These are phyloP conservation scores for Rugalucina vietnamica DNA, from an alignment of 2,888 invertebrate genomes.

Conservation along the genomic window DNA sequence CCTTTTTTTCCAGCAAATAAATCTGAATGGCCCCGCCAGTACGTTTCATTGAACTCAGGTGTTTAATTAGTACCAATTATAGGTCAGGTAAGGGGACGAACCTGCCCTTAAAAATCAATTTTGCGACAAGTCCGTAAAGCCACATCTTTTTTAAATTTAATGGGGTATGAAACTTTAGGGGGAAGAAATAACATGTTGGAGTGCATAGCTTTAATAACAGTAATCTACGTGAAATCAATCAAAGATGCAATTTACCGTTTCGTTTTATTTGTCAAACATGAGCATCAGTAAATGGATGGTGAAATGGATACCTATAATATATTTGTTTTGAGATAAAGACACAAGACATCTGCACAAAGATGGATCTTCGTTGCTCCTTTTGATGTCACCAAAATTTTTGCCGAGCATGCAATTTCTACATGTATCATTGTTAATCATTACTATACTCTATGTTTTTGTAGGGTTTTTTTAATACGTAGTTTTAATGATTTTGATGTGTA, in stretches of 20 bases:
- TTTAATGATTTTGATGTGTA: too few species aligned
- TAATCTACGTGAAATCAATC: constrained; percentile 13
- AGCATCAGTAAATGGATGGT: neutral
- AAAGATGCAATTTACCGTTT: neutral
- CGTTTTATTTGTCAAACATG: neutral
- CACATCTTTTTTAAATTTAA: neutral
- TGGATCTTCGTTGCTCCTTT: neutral
- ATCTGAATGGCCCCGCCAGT: constrained; percentile 30
- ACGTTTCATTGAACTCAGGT: constrained; percentile 55
- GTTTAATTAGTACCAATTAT: constrained; percentile 60
- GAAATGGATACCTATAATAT: constrained; percentile 6
- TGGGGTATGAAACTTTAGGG: neutral
- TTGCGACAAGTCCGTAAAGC: constrained; percentile 38
- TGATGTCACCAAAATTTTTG: neutral
- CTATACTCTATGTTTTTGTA: too few species aligned
- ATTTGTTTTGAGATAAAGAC: neutral
- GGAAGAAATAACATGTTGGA: neutral
- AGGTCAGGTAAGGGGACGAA: constrained; percentile 55
- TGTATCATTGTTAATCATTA: too few species aligned
- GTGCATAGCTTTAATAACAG: constrained; percentile 8
- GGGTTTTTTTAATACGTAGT: too few species aligned
- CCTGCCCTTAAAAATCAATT: constrained; percentile 53
- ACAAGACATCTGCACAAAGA: neutral
- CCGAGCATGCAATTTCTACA: neutral
- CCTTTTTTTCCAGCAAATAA: constrained; percentile 48